Base-by-base conservation (phyloP, 2,113 vertebrate genomes). In the Clupea harengus region DNA sequence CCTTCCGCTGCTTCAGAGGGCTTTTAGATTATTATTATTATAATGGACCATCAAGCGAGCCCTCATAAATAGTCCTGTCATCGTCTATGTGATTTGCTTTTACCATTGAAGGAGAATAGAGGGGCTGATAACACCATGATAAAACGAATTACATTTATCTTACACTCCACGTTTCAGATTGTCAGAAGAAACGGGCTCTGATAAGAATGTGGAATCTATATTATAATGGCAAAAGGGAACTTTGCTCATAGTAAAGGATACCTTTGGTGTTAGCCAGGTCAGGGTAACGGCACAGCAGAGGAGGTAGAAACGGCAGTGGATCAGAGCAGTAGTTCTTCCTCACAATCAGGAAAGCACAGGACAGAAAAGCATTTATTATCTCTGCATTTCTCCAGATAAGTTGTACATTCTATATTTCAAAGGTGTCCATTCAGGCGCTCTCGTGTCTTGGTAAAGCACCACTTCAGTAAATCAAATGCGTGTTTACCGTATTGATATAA, bases 361-460 rank as follows among this genome's bases (percentile, higher is more conserved):
- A 75, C 32, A 3, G 28, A 78, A 39, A 44, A 1, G 2, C 11
- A 13, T 39, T 3, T 32, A 78, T 39, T 39, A n/a, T 78, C 72
- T 78, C 28, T 15, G 13, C n/a, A 28, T 32, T 28, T 75, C 10
- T 11, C 28, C 0, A 13, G 72, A 32, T 13, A 11, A 15, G 67
- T 32, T 18, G 28, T 78, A 11, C 72, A 44, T 78, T 78, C 72
- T 18, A 15, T 78, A 39, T 28, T 78, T 78, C 72, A 78, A 17
- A 39, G 72, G 72, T 78, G 72, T 78, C 72, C 28, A 44, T 78
- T 78, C 72, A 78, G 25, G 72, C 39, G 72, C 72, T 44, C 11
- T 39, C 28, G 39, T 39, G 39, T 15, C 32, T 39, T 15, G 0
- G 72, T 15, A 17, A 39, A 78, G 72, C 32, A 13, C 32, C 72